Base-by-base conservation (phyloP, 2,113 vertebrate genomes). In the Eretmochelys imbricata region DNA sequence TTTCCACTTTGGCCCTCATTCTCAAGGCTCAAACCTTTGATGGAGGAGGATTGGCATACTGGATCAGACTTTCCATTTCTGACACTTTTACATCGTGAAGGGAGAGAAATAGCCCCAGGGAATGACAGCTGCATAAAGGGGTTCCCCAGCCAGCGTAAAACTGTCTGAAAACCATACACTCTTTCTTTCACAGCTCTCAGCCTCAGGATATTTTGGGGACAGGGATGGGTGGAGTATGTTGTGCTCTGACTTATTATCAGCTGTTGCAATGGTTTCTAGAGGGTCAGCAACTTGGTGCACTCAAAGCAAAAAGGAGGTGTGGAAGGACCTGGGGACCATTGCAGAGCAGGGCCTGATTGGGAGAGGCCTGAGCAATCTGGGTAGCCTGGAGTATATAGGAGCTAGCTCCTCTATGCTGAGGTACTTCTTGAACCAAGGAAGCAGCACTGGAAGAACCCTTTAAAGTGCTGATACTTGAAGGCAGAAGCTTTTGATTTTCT, bases 41-140 rank as follows among this genome's bases (percentile, higher is more conserved):
- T 11, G 0, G 2, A 46, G 5, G 65, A 87, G 53, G 51, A 53
- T 5, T 24, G 2, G 0, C 0, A n/a, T 4, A 14, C 35, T 54
- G 13, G 0, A 38, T 76, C 83, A 57, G 17, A 55, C 46, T 29
- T 16, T 84, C 79, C 27, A 1, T 50, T 49, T 87, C 85, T 48
- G 54, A 62, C 72, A 54, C 80, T 38, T 90, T 13, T 19, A 31
- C 2, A n/a, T 86, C 85, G 86, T 83, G 90, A 69, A 88, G 89
- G 38, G 83, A 81, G 83, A 81, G 69, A 9, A 49, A 49, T 35
- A 75, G 82, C 84, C 80, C 55, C 50, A 42, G 55, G 88, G n/a
- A 88, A 59, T 0, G 19, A 25, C 35, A 50, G 38, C 72, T 88
- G 84, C 89, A 94, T 89, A 5, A 91, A 62, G 78, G 85, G 79